Conservation (phyloP, 35 echinoderm and acorn worm species). For the Nesometra sesokonis region DNA sequence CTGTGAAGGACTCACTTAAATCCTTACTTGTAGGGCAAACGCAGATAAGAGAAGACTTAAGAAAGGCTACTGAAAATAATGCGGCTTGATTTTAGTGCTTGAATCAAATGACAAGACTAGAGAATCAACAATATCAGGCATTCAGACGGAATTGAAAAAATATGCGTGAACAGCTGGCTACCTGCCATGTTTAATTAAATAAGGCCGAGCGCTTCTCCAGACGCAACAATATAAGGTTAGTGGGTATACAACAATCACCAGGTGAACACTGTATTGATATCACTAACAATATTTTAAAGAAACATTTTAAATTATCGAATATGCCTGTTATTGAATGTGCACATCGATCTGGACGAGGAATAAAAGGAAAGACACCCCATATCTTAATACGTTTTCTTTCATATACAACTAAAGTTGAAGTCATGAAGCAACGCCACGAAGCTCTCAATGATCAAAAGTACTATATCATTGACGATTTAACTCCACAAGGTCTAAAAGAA, state of each 20-base stretch:
- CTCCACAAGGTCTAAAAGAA: conserved; percentile 21
- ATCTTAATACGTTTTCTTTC: conserved; percentile 31
- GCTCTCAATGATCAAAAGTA: conserved; percentile 1
- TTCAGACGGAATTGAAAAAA: neutral
- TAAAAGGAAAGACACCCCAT: conserved; percentile 6
- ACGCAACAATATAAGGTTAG: neutral
- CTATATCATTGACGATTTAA: conserved; percentile 33
- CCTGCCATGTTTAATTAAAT: neutral
- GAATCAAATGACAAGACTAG: neutral
- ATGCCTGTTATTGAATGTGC: conserved; percentile 22
- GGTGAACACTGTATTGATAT: neutral
- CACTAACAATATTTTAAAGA: neutral
- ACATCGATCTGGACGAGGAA: conserved; percentile 23
- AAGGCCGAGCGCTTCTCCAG: neutral
- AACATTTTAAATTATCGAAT: neutral
- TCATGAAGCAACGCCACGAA: neutral
- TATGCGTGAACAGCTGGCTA: neutral
- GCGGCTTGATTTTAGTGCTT: neutral
- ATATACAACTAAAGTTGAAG: conserved; percentile 15
- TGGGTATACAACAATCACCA: neutral
- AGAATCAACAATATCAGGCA: neutral
- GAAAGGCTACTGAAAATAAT: neutral
- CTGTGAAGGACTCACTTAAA: too few species aligned
- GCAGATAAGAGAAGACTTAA: neutral
- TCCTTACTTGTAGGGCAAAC: neutral